A percentile compares a stretch with the other conserved stretches of the same genome.
Conservation (phyloP, 2,113 vertebrate species). For the Ranitomeya variabilis region DNA sequence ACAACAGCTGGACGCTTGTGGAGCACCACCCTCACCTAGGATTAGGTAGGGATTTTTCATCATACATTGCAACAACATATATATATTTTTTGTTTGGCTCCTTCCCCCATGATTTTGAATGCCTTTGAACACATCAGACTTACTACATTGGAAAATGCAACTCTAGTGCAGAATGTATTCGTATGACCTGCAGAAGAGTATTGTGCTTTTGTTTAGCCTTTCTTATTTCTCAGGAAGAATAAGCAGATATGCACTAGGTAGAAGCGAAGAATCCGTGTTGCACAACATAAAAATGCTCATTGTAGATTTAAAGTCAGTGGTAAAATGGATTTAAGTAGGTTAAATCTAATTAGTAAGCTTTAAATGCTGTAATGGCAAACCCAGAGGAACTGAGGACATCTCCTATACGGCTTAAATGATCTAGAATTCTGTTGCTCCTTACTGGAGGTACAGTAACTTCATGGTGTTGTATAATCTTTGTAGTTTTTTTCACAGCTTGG, state of each 20-base stretch:
- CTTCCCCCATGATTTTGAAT: neutral
- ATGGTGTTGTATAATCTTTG: neutral
- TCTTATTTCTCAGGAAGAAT: too few species aligned
- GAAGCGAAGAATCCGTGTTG: too few species aligned
- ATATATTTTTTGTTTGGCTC: neutral
- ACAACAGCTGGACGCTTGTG: conserved; percentile 97
- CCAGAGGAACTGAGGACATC: conserved; percentile 10
- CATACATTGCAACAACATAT: neutral
- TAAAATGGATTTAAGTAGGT: neutral
- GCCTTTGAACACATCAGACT: neutral
- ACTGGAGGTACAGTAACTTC: neutral
- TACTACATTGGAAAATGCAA: too few species aligned
- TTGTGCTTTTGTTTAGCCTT: too few species aligned
- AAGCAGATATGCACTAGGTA: too few species aligned
- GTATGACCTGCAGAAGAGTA: too few species aligned
- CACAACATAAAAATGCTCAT: neutral
- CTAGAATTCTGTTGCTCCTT: neutral
- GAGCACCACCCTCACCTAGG: conserved; percentile 94
- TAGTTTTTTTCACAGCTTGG: neutral
- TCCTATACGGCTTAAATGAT: neutral
- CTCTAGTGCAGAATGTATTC: too few species aligned
- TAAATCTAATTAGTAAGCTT: conserved; percentile 19
- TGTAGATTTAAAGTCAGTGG: neutral
- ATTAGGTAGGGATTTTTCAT: conserved; percentile 78
- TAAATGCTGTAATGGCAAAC: conserved; percentile 5